These are phyloP conservation scores for Mesitornis unicolor DNA, from an alignment of 2,113 vertebrate genomes.

Conservation along the genomic window DNA sequence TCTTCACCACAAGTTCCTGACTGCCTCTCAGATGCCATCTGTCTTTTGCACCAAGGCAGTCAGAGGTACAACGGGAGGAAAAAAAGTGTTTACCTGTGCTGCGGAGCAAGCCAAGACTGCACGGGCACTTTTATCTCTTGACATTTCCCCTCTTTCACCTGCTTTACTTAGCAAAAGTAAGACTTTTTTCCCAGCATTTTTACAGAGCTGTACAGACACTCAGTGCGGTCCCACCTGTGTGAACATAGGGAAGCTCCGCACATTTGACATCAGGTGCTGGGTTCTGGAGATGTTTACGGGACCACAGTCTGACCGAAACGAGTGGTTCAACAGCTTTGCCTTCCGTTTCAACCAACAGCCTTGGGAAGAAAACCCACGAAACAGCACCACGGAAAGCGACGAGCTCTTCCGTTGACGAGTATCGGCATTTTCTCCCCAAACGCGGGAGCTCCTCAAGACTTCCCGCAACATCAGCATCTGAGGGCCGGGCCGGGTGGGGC, in stretches of 20 bases:
- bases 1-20: not conserved
- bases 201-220: fast-evolving
- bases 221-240: fast-evolving
- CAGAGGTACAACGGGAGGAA: not conserved
- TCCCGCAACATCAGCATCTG: not conserved
- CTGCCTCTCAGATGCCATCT: not conserved
- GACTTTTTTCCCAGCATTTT: not conserved
- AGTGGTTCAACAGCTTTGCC: fast-evolving
- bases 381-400: fast-evolving
- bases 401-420: fast-evolving
- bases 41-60: not conserved
- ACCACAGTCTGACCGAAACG: not conserved
- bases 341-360: not conserved
- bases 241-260: not conserved
- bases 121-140: not conserved
- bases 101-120: fast-evolving
- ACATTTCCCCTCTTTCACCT: not conserved
- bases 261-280: not conserved
- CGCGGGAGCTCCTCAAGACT: fast-evolving
- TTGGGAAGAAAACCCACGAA: not conserved
- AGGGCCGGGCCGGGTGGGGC: not conserved
- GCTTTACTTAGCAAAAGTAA: not conserved
- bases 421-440: fast-evolving
- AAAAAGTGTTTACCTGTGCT: fast-evolving
- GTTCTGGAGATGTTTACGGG: not conserved